Evolutionary conservation across 2,888 invertebrate genomes (phyloP).

Genomic region (Dryocosmus kuriphilus): DNA sequence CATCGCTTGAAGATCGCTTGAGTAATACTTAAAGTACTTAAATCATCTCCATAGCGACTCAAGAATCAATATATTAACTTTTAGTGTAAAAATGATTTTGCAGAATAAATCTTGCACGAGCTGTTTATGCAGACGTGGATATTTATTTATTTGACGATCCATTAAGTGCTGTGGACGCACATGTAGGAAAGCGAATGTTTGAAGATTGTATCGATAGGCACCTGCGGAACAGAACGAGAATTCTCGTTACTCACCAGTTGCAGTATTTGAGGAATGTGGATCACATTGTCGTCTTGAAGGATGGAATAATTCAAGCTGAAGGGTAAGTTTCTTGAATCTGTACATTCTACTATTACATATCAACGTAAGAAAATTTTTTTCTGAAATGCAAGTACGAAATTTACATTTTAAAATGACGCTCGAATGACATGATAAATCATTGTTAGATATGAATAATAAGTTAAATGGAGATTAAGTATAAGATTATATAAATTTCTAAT

Average conservation of each 20-base stretch:
- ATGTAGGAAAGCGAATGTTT: conserved; percentile 93
- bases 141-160: conserved; percentile 95
- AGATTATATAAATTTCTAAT: background rate
- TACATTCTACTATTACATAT: background rate
- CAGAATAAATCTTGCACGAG: conserved; percentile 91
- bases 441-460: background rate
- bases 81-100: conserved; percentile 27
- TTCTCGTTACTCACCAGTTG: conserved; percentile 82
- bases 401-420: background rate
- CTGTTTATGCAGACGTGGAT: conserved; percentile 91
- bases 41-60: background rate
- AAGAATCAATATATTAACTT: background rate
- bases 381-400: background rate
- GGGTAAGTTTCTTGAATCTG: conserved; percentile 60
- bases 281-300: conserved; percentile 73
- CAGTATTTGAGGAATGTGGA: conserved; percentile 79
- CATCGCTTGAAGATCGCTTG: background rate
- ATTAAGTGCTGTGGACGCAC: conserved; percentile 94
- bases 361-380: background rate
- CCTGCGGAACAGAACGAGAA: conserved; percentile 79
- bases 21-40: background rate
- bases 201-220: conserved; percentile 86
- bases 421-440: background rate
- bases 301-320: conserved; percentile 70
- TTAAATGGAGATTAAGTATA: background rate